Evolutionary conservation across 2,797 vertebrate genomes (phyloP), one percentile per base, ranked within the genome.

Genomic region (Melanogrammus aeglefinus): DNA sequence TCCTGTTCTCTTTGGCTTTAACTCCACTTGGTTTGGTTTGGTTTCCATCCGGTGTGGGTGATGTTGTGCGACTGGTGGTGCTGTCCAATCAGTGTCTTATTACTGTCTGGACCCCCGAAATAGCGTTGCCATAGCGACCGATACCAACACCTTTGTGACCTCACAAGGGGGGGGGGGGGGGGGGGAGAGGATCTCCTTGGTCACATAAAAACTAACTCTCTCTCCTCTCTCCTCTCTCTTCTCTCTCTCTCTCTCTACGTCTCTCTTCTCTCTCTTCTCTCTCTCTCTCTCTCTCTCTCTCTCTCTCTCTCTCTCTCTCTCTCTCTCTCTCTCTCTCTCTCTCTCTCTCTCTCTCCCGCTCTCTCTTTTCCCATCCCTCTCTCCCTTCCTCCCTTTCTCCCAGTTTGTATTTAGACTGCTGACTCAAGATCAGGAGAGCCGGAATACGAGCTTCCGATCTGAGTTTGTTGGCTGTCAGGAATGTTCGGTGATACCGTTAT

Each of bases 61-160:
- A 51, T 51, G 18, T 51, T 18, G 47, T 51, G 47, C 16, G 14
- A 63, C 57, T n/a, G 4, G 21, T 21, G 57, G 57, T 63, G 47
- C n/a, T 21, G 57, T 51, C 57, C 57, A 63, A 63, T 63, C 21
- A 24, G 57, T n/a, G 21, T 63, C 57, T 63, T 21, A 7, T 51
- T 63, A 63, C 57, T 6, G 21, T 8, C 57, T 24, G 57, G 57
- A n/a, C 21, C 57, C 57, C 57, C 57, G 21, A 63, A 63, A 63
- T 63, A 63, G 57, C 21, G n/a, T 63, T 51, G 47, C 57, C 21
- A 63, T 6, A 7, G 57, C 8, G 57, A 63, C 57, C 57, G 57
- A 63, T 21, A 63, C 57, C 47, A 63, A 63, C 57, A 63, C 57
- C 57, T 63, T 63, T 24, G 57, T 63, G 57, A 63, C 57, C 57